Evolutionary conservation across 2,888 invertebrate species (phyloP).

Genomic region (Drosophila hamatofila): DNA sequence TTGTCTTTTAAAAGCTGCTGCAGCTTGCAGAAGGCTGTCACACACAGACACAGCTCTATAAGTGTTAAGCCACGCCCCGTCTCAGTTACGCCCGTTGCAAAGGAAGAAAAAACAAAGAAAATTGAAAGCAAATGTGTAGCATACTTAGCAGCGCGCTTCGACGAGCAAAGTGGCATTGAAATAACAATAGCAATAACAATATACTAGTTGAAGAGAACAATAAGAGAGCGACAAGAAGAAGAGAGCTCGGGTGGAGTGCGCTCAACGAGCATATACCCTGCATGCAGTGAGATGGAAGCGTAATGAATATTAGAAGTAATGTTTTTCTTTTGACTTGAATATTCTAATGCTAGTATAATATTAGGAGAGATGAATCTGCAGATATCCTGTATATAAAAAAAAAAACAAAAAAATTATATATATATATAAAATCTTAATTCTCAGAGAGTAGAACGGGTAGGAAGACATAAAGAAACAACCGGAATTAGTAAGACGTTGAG

Average conservation of each 20-base stretch:
- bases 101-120: slow-evolving; percentile 40
- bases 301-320: background rate
- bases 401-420: no score
- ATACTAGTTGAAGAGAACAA: slow-evolving; percentile 21
- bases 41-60: background rate
- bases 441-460: no score
- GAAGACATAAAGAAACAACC: no score
- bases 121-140: slow-evolving; percentile 68
- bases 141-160: slow-evolving; percentile 66
- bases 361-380: no score
- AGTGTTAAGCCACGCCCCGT: background rate
- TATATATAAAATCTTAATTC: no score
- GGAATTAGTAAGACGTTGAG: no score
- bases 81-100: slow-evolving; percentile 9
- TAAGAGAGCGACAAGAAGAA: background rate
- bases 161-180: slow-evolving; percentile 74
- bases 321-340: background rate
- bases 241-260: background rate
- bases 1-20: background rate
- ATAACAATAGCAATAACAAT: slow-evolving; percentile 54
- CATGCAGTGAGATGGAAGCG: background rate
- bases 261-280: slow-evolving; percentile 1
- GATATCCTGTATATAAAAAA: no score
- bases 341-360: no score
- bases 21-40: slow-evolving; percentile 11